Percentiles rank a stretch among this genome's conserved stretches.
Conservation (phyloP, 2,113 vertebrate species). For the Dolichallabes microphthalmus region DNA sequence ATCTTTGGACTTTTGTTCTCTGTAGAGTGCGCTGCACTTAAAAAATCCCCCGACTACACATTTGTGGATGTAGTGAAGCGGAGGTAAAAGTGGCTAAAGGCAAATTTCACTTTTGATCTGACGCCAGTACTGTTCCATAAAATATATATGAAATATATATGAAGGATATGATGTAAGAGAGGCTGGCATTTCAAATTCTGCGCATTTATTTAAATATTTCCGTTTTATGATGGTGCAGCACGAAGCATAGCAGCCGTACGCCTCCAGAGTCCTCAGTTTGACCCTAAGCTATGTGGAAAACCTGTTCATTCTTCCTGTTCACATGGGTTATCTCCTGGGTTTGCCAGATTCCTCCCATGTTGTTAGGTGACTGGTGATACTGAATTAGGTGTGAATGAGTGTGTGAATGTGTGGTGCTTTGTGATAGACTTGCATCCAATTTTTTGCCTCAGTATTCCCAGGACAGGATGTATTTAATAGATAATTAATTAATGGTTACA, state of each 20-base stretch:
- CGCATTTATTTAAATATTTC: background rate
- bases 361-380: background rate
- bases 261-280: background rate
- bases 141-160: background rate
- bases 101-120: background rate
- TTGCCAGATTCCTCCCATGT: background rate
- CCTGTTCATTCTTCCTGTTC: background rate
- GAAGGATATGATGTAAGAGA: background rate
- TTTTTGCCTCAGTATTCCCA: background rate
- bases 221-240: background rate
- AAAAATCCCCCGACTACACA: background rate
- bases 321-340: background rate
- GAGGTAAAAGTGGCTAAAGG: background rate
- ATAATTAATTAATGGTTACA: too few species aligned
- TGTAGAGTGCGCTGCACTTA: constrained; percentile 8
- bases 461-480: background rate
- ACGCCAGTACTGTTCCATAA: background rate
- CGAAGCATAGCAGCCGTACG: background rate
- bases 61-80: background rate
- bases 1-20: constrained; percentile 2
- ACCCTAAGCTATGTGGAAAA: background rate
- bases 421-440: background rate
- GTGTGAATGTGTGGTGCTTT: background rate
- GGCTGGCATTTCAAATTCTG: background rate
- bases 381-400: background rate